A percentile compares a stretch with the other conserved stretches of the same genome.
Conservation (phyloP, 1,140 invertebrate genomes). For the Bombus waltoni region DNA sequence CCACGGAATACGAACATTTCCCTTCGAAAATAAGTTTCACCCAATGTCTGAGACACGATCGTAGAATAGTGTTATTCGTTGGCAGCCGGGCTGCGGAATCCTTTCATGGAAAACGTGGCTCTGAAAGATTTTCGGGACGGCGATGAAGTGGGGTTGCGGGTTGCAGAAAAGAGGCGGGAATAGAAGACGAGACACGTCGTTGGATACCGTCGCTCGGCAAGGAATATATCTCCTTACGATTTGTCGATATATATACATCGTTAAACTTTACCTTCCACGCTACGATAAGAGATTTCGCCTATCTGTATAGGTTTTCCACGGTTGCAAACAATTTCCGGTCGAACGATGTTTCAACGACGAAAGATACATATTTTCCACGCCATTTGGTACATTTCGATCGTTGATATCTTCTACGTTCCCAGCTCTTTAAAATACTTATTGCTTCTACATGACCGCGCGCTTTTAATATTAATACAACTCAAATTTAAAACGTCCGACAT, state of each 20-base stretch:
- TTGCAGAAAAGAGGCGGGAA: not conserved
- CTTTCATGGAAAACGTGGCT: slow-evolving; percentile 2
- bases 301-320: not conserved
- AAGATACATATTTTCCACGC: not conserved
- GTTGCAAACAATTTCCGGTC: not conserved
- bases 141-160: not conserved
- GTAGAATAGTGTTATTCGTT: slow-evolving; percentile 1
- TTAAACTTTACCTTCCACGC: not conserved
- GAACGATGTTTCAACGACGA: not conserved
- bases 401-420: not conserved
- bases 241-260: not conserved
- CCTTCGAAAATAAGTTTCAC: slow-evolving; percentile 10
- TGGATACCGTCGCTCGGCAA: not conserved
- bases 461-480: slow-evolving; percentile 3
- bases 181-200: not conserved
- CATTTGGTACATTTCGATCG: not conserved
- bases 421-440: not conserved
- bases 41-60: not conserved
- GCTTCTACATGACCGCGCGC: not conserved
- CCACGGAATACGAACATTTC: slow-evolving; percentile 17
- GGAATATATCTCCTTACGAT: slow-evolving; percentile 1
- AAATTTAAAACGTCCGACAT: not conserved
- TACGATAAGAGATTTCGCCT: not conserved
- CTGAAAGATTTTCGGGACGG: not conserved
- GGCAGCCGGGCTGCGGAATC: not conserved